phyloP scores from a whole-genome alignment of 2,113 vertebrate species.

The Syngnathus typhle region DNA sequence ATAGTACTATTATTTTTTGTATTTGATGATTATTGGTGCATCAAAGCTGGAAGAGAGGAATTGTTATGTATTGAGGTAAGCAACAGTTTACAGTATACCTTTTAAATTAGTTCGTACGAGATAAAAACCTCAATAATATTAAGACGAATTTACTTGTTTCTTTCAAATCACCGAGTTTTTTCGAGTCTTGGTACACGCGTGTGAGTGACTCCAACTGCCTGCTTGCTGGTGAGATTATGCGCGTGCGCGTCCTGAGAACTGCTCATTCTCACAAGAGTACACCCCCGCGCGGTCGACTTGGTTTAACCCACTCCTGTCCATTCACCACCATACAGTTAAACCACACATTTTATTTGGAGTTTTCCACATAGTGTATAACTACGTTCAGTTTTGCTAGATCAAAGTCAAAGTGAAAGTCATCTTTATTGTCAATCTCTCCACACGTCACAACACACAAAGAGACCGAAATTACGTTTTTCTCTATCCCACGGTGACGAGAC shows the following conservation, averaged over 20 bases:
- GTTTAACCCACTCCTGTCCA: slow-evolving; percentile 35
- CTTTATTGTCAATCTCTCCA: too few relatives aligned
- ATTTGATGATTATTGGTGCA: too few relatives aligned
- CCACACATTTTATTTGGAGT: background rate
- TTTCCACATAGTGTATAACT: background rate
- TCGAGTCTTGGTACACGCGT: background rate
- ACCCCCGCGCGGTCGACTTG: background rate
- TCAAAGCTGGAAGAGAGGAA: too few relatives aligned
- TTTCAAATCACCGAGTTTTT: background rate
- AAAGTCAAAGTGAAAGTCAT: too few relatives aligned
- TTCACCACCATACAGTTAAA: background rate
- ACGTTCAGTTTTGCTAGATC: too few relatives aligned
- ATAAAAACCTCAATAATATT: background rate
- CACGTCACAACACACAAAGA: too few relatives aligned
- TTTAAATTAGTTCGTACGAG: background rate
- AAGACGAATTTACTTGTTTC: background rate
- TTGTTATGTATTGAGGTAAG: too few relatives aligned
- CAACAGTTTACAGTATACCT: background rate
- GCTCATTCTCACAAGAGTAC: slow-evolving; percentile 20
- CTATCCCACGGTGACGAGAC: too few relatives aligned
- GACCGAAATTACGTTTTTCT: too few relatives aligned
- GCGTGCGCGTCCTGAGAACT: background rate
- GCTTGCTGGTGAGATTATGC: background rate
- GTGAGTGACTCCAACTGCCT: background rate
- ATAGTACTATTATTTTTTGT: too few relatives aligned